These are phyloP conservation scores for Tachysurus fulvidraco DNA, from an alignment of 2,113 vertebrate species.

Conservation along the genomic window DNA sequence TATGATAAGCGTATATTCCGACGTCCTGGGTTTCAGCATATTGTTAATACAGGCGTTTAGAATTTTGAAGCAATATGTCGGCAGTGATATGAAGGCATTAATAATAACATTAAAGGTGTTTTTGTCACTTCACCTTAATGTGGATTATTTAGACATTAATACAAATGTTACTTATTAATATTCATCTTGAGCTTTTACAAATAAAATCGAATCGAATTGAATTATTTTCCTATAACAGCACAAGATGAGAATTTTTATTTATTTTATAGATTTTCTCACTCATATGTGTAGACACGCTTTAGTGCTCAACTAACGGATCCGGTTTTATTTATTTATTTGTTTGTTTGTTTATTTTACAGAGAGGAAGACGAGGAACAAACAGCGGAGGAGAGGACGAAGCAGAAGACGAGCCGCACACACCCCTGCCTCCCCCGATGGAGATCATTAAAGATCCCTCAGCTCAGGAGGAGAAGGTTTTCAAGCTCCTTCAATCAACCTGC, in stretches of 20 bases:
- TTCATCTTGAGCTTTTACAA: background rate
- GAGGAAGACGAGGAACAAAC: conserved; percentile 81
- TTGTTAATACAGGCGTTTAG: background rate
- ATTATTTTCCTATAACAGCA: no score
- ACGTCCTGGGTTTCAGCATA: background rate
- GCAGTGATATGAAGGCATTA: background rate
- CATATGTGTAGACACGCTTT: background rate
- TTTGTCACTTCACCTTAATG: no score
- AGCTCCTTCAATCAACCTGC: background rate
- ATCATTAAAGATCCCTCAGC: conserved; percentile 95
- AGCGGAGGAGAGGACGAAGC: conserved; percentile 95
- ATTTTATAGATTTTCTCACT: background rate
- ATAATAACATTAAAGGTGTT: no score
- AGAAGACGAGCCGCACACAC: conserved; percentile 93
- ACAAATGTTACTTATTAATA: no score
- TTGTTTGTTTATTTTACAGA: conserved; percentile 70
- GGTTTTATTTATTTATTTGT: background rate
- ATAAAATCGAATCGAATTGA: no score
- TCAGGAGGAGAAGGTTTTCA: conserved; percentile 86
- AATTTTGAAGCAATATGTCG: background rate
- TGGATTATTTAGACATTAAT: no score
- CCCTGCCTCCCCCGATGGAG: conserved; percentile 95
- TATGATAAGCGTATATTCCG: background rate
- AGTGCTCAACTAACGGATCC: background rate
- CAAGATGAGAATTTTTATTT: background rate